Conservation (phyloP, 1,140 invertebrate species). For the Caenorhabditis brenneri region DNA sequence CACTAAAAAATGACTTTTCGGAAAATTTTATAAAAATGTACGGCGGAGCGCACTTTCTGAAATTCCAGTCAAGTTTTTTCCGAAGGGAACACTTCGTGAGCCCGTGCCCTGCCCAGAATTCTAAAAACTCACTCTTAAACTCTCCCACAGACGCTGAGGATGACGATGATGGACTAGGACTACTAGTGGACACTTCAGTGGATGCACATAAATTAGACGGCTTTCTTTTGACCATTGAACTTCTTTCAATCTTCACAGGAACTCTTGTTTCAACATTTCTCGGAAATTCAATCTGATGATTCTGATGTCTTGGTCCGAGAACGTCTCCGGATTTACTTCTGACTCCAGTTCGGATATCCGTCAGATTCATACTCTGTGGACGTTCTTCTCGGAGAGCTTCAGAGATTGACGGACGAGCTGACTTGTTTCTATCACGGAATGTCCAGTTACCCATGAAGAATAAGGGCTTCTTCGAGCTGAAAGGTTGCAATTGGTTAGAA, state of each 20-base stretch:
- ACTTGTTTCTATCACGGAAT: constrained; percentile 42
- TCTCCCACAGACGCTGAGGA: background rate
- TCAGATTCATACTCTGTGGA: constrained; percentile 46
- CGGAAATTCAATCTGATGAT: background rate
- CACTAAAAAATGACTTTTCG: too few species aligned
- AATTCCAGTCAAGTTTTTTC: too few species aligned
- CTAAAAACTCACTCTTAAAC: constrained; percentile 10
- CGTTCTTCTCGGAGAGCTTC: constrained; percentile 41
- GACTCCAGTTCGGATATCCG: constrained; percentile 12
- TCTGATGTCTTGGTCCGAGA: background rate
- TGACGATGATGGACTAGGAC: constrained; percentile 6
- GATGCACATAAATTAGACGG: background rate
- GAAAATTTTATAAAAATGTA: too few species aligned
- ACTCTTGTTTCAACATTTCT: constrained; percentile 19
- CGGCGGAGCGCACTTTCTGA: too few species aligned
- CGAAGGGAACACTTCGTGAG: too few species aligned
- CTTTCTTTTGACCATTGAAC: background rate
- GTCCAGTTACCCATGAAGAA: constrained; percentile 52
- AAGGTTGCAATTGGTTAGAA: background rate
- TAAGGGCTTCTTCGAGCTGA: constrained; percentile 53
- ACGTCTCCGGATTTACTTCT: constrained; percentile 32
- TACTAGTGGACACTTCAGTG: background rate
- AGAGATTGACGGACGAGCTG: constrained; percentile 7
- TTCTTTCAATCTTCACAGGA: constrained; percentile 34
- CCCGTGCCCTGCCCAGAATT: too few species aligned